Conservation (phyloP, 2,113 vertebrate genomes). For the Lepisosteus osseus region DNA sequence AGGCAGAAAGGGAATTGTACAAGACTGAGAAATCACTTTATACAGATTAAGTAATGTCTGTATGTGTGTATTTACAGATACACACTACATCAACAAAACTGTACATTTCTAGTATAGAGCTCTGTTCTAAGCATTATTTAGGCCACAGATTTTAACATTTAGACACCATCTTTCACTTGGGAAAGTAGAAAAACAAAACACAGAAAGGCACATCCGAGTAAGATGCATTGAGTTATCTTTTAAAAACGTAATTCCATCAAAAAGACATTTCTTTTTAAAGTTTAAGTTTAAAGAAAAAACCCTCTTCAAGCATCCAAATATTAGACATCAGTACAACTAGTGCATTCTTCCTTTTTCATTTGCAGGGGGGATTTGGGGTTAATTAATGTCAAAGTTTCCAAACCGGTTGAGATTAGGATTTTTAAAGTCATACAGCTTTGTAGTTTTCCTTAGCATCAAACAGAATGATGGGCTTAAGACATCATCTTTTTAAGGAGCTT, state of each 20-base stretch:
- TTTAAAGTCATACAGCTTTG: slow-evolving; percentile 31
- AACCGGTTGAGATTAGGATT: slow-evolving; percentile 33
- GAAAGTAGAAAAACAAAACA: slow-evolving; percentile 68
- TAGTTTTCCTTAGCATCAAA: slow-evolving; percentile 42
- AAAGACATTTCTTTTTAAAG: background rate
- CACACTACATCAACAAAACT: slow-evolving; percentile 84
- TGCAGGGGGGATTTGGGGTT: background rate
- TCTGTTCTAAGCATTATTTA: slow-evolving; percentile 82
- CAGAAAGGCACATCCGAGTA: slow-evolving; percentile 89
- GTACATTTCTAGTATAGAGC: slow-evolving; percentile 80
- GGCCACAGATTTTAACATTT: slow-evolving; percentile 78
- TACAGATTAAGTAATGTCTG: slow-evolving; percentile 82
- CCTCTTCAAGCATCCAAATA: slow-evolving; percentile 47
- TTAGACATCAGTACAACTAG: slow-evolving; percentile 35
- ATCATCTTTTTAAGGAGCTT: slow-evolving; percentile 46
- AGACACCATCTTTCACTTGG: slow-evolving; percentile 64
- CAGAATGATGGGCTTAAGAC: slow-evolving; percentile 47
- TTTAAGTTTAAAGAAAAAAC: slow-evolving; percentile 43
- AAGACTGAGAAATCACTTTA: slow-evolving; percentile 73
- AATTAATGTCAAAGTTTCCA: slow-evolving; percentile 18
- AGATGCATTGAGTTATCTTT: slow-evolving; percentile 62
- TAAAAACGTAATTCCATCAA: slow-evolving; percentile 21
- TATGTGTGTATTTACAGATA: slow-evolving; percentile 66
- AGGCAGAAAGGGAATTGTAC: slow-evolving; percentile 55
- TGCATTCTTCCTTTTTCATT: slow-evolving; percentile 27